Percentiles rank a stretch among this genome's conserved stretches.
Conservation (phyloP, 2,888 invertebrate species). For the Eurytoma californica region DNA sequence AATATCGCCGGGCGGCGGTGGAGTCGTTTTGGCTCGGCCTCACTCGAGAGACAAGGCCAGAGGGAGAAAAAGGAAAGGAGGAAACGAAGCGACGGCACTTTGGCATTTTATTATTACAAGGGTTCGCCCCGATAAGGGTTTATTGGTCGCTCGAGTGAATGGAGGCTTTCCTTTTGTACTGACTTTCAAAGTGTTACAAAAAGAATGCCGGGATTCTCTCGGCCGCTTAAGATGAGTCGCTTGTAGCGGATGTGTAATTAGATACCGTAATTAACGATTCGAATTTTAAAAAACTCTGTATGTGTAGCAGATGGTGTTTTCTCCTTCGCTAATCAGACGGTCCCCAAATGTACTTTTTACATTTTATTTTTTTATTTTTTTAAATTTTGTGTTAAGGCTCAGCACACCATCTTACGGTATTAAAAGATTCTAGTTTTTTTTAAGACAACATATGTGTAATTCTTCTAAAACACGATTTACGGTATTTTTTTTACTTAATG, state of each 20-base stretch:
- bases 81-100: slow-evolving; percentile 41
- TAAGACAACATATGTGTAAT: no score
- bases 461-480: no score
- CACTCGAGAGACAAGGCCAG: slow-evolving; percentile 1
- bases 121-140: slow-evolving; percentile 41
- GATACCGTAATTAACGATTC: slow-evolving; percentile 9
- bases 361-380: no score
- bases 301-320: no score
- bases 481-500: no score
- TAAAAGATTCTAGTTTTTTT: no score
- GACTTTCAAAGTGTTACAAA: slow-evolving; percentile 27
- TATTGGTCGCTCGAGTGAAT: slow-evolving; percentile 38
- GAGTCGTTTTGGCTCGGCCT: slow-evolving; percentile 13
- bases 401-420: no score
- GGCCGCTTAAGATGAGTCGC: slow-evolving; percentile 23
- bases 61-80: slow-evolving; percentile 14
- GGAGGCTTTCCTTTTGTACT: slow-evolving; percentile 18
- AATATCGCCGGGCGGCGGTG: slow-evolving; percentile 19
- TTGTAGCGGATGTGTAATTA: slow-evolving; percentile 27
- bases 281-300: no score
- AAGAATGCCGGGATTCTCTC: slow-evolving; percentile 2
- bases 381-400: no score
- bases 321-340: no score
- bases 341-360: no score
- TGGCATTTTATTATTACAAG: slow-evolving; percentile 52